phyloP scores from a whole-genome alignment of 2,113 vertebrate genomes.

The Neopipo cinnamomea region DNA sequence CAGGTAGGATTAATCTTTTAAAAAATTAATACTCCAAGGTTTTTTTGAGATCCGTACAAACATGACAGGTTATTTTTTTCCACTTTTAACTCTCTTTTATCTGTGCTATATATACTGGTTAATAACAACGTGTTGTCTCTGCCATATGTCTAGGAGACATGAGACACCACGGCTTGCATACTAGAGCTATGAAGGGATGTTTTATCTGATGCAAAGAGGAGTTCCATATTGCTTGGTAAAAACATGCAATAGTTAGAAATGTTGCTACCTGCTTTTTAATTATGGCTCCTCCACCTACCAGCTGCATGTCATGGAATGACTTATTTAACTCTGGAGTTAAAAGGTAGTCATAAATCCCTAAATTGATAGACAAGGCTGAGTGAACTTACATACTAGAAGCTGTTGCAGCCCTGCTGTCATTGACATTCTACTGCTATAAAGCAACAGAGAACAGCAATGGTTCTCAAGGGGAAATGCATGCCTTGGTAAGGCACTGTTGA shows the following conservation, averaged over 20 bases:
- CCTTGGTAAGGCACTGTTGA: background rate
- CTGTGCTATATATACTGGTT: background rate
- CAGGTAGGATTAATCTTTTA: background rate
- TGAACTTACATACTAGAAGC: background rate
- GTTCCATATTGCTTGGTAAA: background rate
- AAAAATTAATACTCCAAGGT: background rate
- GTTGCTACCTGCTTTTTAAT: background rate
- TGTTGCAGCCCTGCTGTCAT: background rate
- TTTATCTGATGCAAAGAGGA: background rate
- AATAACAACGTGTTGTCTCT: background rate
- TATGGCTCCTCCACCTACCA: background rate
- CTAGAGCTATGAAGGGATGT: background rate
- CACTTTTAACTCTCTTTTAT: background rate
- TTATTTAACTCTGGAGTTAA: background rate
- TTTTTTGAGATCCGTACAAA: background rate
- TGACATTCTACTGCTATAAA: background rate
- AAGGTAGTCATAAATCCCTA: background rate
- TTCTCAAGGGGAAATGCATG: background rate
- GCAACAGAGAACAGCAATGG: background rate
- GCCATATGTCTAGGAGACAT: background rate
- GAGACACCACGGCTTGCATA: background rate
- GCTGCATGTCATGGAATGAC: background rate
- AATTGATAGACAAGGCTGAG: background rate
- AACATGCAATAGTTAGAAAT: background rate
- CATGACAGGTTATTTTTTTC: background rate